phyloP scores from a whole-genome alignment of 1,140 invertebrate species.

The Tetramorium simillimum region DNA sequence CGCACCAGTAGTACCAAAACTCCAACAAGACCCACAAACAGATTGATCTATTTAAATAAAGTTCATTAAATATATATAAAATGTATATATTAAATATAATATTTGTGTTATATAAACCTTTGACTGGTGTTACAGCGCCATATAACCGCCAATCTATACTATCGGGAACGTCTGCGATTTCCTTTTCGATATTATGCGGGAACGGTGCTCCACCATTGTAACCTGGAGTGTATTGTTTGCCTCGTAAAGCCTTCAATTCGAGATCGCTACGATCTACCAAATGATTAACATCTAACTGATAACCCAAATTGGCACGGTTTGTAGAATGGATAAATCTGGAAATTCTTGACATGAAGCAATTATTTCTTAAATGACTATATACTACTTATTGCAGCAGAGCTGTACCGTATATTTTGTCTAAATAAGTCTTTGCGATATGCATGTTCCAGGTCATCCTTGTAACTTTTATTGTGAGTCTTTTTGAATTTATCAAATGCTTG shows the following conservation, averaged over 20 bases:
- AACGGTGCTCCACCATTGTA: conserved; percentile 93
- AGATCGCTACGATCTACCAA: conserved; percentile 93
- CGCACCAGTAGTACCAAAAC: conserved; percentile 96
- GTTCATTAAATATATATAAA: background rate
- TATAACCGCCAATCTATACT: conserved; percentile 95
- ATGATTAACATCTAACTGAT: conserved; percentile 93
- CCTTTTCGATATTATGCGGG: conserved; percentile 87
- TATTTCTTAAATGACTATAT: background rate
- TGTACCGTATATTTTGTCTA: conserved; percentile 93
- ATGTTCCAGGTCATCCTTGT: conserved; percentile 89
- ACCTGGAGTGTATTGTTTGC: conserved; percentile 88
- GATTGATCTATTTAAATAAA: conserved; percentile 91
- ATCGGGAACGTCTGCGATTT: conserved; percentile 87
- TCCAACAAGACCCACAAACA: conserved; percentile 98
- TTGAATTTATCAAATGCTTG: conserved; percentile 93
- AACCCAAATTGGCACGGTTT: conserved; percentile 92
- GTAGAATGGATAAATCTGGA: conserved; percentile 93
- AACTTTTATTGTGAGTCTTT: conserved; percentile 90
- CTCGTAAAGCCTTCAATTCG: conserved; percentile 93
- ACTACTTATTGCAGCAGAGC: background rate
- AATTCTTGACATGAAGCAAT: conserved; percentile 22
- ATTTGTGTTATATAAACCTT: conserved; percentile 86
- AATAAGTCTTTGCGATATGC: conserved; percentile 92
- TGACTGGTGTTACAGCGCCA: conserved; percentile 97
- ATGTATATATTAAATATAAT: background rate